Conservation (phyloP, 2,797 vertebrate genomes). For the Muscicapa comitata region DNA sequence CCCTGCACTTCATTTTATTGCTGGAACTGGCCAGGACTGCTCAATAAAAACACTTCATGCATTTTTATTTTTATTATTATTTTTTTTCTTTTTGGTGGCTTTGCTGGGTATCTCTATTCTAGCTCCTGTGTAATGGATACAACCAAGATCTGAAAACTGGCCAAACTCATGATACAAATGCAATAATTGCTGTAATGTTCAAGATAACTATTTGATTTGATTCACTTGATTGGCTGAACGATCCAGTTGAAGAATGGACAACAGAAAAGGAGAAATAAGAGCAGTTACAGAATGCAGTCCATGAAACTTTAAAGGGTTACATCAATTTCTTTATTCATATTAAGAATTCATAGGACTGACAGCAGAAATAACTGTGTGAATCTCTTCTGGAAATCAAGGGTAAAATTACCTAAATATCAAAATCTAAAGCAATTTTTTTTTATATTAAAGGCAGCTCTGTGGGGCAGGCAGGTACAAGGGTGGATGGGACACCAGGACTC, state of each 20-base stretch:
- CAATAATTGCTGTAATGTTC: neutral
- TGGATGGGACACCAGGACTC: neutral
- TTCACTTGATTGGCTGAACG: accelerated
- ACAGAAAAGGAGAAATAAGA: neutral
- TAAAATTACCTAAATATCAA: neutral
- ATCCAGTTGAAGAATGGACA: neutral
- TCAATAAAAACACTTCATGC: neutral
- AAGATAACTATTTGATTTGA: neutral
- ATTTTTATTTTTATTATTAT: neutral
- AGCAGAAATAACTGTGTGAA: neutral
- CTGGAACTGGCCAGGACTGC: neutral
- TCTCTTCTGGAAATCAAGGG: neutral
- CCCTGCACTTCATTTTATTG: neutral
- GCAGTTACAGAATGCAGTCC: neutral
- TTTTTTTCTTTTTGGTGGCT: neutral
- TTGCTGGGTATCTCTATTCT: neutral
- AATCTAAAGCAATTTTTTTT: neutral
- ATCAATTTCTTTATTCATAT: neutral
- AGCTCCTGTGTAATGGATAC: neutral
- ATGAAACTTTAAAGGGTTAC: neutral
- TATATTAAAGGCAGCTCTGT: neutral
- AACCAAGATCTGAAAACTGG: neutral
- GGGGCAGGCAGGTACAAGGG: neutral
- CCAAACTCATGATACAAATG: neutral
- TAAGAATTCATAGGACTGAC: neutral